These are phyloP conservation scores for Colostygia pectinataria DNA, from an alignment of 2,888 invertebrate genomes.

Conservation along the genomic window DNA sequence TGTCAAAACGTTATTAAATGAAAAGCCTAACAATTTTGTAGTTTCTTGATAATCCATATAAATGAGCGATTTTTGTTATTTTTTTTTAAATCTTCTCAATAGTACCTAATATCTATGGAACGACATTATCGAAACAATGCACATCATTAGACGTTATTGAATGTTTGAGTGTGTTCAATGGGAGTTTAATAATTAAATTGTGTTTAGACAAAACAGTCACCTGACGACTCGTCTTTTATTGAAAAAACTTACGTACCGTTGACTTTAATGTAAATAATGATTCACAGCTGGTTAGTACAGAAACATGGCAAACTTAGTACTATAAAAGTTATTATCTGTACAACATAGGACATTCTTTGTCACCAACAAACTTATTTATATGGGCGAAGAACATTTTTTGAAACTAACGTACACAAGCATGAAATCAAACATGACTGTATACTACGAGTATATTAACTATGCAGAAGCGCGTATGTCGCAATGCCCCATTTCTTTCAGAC, in stretches of 20 bases:
- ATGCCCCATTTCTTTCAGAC: conserved; percentile 19
- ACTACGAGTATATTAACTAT: background rate
- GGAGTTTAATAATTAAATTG: no score
- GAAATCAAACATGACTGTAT: conserved; percentile 9
- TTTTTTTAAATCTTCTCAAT: no score
- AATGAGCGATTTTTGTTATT: no score
- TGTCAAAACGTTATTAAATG: no score
- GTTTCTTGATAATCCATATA: no score
- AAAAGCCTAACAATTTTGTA: no score
- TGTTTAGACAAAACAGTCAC: no score
- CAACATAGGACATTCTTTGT: background rate
- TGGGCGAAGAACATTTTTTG: background rate
- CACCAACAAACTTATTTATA: background rate
- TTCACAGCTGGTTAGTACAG: conserved; percentile 11
- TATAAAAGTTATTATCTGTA: conserved; percentile 8
- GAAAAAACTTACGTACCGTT: conserved; percentile 1
- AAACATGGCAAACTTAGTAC: background rate
- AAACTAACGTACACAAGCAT: conserved; percentile 3
- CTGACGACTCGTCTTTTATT: no score
- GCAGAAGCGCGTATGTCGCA: conserved; percentile 1
- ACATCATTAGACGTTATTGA: background rate
- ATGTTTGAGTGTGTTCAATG: no score
- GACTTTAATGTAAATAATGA: conserved; percentile 8
- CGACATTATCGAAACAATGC: no score
- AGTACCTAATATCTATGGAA: no score